Conservation (phyloP, 64 coral and sea anemone species). For the Orbicella faveolata region DNA sequence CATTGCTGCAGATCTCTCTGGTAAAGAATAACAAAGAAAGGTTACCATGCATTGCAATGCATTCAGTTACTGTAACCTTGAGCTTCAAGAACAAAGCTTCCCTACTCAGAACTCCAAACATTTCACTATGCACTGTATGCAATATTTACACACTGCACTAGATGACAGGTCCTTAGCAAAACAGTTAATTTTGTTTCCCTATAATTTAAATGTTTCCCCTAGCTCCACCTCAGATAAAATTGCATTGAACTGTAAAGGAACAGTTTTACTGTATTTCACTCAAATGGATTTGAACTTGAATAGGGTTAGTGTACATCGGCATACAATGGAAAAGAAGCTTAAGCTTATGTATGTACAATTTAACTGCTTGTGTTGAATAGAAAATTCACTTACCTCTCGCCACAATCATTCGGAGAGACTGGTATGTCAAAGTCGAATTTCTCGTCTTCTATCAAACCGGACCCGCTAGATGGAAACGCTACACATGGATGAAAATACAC, state of each 20-base stretch:
- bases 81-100: neutral
- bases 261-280: neutral
- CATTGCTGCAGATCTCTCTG: slow-evolving; percentile 11
- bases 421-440: slow-evolving; percentile 89
- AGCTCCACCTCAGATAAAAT: too few relatives aligned
- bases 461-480: slow-evolving; percentile 9
- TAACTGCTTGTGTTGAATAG: too few relatives aligned
- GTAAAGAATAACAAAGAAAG: neutral
- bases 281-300: neutral
- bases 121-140: too few relatives aligned
- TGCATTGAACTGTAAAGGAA: neutral
- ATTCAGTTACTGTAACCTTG: neutral
- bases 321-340: too few relatives aligned
- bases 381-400: slow-evolving; percentile 45
- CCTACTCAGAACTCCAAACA: too few relatives aligned
- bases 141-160: too few relatives aligned
- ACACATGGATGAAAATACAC: neutral
- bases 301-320: too few relatives aligned
- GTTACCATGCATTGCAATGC: too few relatives aligned
- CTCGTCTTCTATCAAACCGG: slow-evolving; percentile 70
- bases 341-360: too few relatives aligned
- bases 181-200: too few relatives aligned
- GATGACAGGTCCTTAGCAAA: too few relatives aligned
- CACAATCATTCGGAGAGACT: slow-evolving; percentile 54
- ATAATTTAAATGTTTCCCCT: too few relatives aligned